A percentile compares a stretch with the other conserved stretches of the same genome.
Evolutionary conservation across 2,113 vertebrate species (phyloP).

Genomic region (Apistogramma diplotaenia): DNA sequence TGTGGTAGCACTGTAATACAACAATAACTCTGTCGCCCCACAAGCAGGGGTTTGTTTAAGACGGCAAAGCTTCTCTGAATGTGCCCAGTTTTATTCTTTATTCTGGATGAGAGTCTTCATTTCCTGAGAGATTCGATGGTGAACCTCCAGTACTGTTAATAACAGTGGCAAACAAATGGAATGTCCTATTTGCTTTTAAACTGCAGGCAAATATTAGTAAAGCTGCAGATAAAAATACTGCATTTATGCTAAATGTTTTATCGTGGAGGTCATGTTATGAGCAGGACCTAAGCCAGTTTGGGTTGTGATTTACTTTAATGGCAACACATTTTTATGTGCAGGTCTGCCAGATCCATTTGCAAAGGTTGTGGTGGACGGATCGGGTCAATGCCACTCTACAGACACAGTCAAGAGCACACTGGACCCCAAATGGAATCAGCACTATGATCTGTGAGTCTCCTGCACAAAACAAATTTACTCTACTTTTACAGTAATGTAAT

Average conservation of each 20-base stretch:
- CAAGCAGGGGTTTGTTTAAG: not conserved
- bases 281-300: not conserved
- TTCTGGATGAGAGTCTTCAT: not conserved
- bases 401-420: slow-evolving; percentile 98
- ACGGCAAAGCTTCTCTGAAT: not conserved
- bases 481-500: not conserved
- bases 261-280: not conserved
- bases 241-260: not conserved
- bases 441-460: slow-evolving; percentile 93
- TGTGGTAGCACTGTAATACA: not conserved
- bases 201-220: not conserved
- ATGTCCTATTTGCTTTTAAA: not conserved
- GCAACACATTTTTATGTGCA: slow-evolving; percentile 45
- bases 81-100: not conserved
- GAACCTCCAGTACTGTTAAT: not conserved
- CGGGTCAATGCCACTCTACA: slow-evolving; percentile 97
- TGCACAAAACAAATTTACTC: not conserved
- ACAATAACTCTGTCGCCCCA: not conserved
- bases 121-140: not conserved
- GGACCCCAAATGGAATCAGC: slow-evolving; percentile 99
- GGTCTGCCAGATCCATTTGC: slow-evolving; percentile 96
- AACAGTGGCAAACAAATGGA: not conserved
- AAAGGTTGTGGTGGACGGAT: slow-evolving; percentile 97
- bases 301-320: not conserved
- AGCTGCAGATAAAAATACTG: not conserved